phyloP scores from a whole-genome alignment of 2,797 vertebrate species.

The Urocyon cinereoargenteus region DNA sequence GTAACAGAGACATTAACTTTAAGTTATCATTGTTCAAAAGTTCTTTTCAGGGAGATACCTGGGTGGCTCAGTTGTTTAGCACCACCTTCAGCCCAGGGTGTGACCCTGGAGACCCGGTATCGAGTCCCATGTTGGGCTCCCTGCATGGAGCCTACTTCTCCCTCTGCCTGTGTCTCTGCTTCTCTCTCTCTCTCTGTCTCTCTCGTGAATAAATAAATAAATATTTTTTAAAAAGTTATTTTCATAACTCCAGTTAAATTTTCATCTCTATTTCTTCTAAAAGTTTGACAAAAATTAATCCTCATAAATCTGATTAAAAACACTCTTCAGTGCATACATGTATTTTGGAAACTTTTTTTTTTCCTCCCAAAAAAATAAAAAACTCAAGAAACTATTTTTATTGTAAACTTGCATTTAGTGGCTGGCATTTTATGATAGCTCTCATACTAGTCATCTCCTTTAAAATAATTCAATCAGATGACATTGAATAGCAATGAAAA shows the following conservation, averaged over 20 bases:
- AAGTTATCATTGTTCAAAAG: slow-evolving; percentile 43
- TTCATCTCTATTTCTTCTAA: slow-evolving; percentile 40
- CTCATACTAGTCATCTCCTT: neutral
- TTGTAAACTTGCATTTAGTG: slow-evolving; percentile 36
- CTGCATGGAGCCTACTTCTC: no score
- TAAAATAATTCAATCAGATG: slow-evolving; percentile 74
- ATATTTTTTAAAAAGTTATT: neutral
- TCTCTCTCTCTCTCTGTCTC: no score
- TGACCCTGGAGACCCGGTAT: no score
- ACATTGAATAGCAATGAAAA: slow-evolving; percentile 71
- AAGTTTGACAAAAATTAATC: neutral
- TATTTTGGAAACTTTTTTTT: neutral
- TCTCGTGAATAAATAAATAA: no score
- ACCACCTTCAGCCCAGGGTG: no score
- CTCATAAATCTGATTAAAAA: slow-evolving; percentile 65
- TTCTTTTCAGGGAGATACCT: neutral
- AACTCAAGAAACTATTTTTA: neutral
- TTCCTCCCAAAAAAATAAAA: accelerated
- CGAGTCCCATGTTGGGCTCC: no score
- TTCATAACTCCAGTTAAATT: slow-evolving; percentile 48
- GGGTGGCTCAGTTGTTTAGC: no score
- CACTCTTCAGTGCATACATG: neutral
- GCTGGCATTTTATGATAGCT: slow-evolving; percentile 53
- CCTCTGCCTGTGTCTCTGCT: no score
- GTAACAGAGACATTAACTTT: slow-evolving; percentile 68